Conservation (phyloP, 2,888 invertebrate species). For the Epinotia ramella region DNA sequence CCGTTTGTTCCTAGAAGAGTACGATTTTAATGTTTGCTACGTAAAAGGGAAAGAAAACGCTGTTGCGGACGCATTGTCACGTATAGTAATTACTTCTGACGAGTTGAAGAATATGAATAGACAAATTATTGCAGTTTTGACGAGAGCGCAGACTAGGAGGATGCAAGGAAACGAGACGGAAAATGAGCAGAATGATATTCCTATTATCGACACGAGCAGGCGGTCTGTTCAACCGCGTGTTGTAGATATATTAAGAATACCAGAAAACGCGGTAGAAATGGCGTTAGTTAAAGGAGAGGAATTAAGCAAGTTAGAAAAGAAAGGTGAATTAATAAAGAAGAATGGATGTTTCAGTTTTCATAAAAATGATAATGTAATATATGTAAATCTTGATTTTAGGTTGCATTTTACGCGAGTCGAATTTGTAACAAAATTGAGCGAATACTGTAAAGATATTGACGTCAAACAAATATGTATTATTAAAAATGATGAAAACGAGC, state of each 20-base stretch:
- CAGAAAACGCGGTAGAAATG: constrained; percentile 5
- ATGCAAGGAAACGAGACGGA: not conserved
- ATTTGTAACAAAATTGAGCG: constrained; percentile 20
- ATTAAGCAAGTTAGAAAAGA: not conserved
- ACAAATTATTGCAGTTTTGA: constrained; percentile 3
- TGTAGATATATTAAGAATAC: constrained; percentile 13
- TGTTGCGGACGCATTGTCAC: constrained; percentile 35
- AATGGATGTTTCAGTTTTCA: not conserved
- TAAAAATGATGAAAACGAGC: constrained; percentile 10
- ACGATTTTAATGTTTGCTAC: constrained; percentile 26
- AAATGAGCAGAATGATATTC: not conserved
- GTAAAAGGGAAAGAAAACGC: constrained; percentile 4
- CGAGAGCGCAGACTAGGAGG: constrained; percentile 12
- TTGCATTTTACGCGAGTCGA: too few species aligned
- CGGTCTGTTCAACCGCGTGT: constrained; percentile 27
- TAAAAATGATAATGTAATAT: constrained; percentile 49
- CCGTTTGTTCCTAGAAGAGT: constrained; percentile 43
- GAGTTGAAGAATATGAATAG: constrained; percentile 22
- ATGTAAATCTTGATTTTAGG: constrained; percentile 59
- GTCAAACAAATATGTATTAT: constrained; percentile 17
- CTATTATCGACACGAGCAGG: not conserved
- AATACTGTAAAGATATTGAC: constrained; percentile 1
- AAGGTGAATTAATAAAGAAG: not conserved
- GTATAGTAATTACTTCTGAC: constrained; percentile 1
- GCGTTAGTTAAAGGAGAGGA: not conserved